phyloP scores from a whole-genome alignment of 2,888 invertebrate species.

The Cryptus armator region DNA sequence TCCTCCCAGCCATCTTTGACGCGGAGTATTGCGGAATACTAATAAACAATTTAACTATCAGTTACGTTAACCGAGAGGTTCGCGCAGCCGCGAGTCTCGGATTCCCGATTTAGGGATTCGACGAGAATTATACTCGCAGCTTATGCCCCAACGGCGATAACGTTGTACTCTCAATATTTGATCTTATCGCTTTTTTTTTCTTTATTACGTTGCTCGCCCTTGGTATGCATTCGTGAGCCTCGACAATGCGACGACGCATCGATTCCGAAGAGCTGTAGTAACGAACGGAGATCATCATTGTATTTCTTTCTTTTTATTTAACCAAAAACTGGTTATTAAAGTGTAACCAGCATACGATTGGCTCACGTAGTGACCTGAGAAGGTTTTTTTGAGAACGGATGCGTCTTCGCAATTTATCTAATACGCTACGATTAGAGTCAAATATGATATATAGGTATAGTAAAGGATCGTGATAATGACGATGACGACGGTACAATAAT shows the following conservation, averaged over 20 bases:
- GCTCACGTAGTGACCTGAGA: conserved; percentile 21
- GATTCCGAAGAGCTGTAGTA: conserved; percentile 26
- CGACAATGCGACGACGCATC: conserved; percentile 51
- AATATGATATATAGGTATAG: conserved; percentile 54
- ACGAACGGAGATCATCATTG: conserved; percentile 33
- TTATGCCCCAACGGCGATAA: conserved; percentile 30
- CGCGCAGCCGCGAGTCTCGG: conserved; percentile 14
- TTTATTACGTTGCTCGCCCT: conserved; percentile 32
- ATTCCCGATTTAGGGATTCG: conserved; percentile 19
- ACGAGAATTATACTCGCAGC: conserved; percentile 9
- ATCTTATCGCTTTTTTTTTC: conserved; percentile 38
- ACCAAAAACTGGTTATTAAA: background rate
- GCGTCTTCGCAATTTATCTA: conserved; percentile 49
- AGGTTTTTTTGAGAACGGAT: conserved; percentile 49
- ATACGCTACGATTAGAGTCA: conserved; percentile 53
- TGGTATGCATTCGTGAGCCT: conserved; percentile 56
- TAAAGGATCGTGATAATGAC: conserved; percentile 71
- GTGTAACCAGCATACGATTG: background rate
- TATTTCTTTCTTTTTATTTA: conserved; percentile 13
- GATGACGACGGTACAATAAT: conserved; percentile 73
- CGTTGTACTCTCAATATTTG: conserved; percentile 34
- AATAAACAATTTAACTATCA: conserved; percentile 59
- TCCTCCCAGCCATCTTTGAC: conserved; percentile 64
- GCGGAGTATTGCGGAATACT: conserved; percentile 77
- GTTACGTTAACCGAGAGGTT: conserved; percentile 38